Conservation (phyloP, 2,888 invertebrate species). For the Tipula vernalis region DNA sequence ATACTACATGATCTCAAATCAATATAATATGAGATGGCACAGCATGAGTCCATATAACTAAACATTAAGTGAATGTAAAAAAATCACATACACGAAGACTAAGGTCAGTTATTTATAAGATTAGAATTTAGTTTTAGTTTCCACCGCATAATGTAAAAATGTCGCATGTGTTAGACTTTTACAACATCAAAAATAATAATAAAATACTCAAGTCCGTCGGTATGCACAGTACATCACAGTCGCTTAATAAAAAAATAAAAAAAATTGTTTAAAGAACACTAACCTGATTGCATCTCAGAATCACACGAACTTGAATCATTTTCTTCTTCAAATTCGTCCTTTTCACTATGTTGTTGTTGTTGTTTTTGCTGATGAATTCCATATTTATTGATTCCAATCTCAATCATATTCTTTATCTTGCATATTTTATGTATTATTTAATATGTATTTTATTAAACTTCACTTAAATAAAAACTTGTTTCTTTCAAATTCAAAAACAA, state of each 20-base stretch:
- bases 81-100: not conserved
- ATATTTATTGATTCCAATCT: conserved; percentile 51
- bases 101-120: not conserved
- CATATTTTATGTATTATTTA: not conserved
- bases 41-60: not conserved
- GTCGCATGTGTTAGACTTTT: not conserved
- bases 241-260: not conserved
- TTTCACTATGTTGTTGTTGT: not conserved
- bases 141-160: not conserved
- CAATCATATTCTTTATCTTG: conserved; percentile 39
- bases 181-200: not conserved
- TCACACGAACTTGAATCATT: conserved; percentile 4
- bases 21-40: not conserved
- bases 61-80: not conserved
- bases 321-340: not conserved
- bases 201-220: not conserved
- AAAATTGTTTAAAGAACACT: not conserved
- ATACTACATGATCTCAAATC: not conserved
- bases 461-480: not conserved
- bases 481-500: not conserved
- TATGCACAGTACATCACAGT: not conserved
- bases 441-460: not conserved
- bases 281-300: not conserved
- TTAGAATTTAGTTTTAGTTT: not conserved
- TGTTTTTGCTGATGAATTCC: conserved; percentile 42